Evolutionary conservation across 2,888 invertebrate genomes (phyloP), one percentile per base, ranked within the genome.

Genomic region (Heliconius charithonia): DNA sequence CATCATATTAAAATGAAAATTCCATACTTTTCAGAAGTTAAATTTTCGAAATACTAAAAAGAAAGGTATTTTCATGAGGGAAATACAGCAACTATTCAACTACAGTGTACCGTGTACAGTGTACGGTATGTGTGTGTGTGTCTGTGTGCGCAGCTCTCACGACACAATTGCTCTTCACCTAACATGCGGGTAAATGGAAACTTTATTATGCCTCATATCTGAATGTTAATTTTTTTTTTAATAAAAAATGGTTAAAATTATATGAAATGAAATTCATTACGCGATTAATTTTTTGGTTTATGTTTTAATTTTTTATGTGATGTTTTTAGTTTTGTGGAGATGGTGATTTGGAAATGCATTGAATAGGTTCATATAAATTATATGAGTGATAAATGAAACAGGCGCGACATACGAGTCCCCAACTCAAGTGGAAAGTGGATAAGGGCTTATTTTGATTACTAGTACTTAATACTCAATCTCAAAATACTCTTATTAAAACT

Each of bases 131-230:
- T n/a, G 4, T n/a, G n/a, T 16, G 45, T 45, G 45, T 45, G 45
- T 16, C 4, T 37, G 67, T 67, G n/a, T 67, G 67, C 67, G 19
- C 16, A 67, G 37, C 67, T 41, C 67, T 67, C 67, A 25, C 16
- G 3, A 41, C 41, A 67, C 67, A 67, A 67, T 25, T 41, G 67
- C 67, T 41, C 67, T 67, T 37, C 41, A 67, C 41, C 67, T 67
- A 67, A 67, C 67, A 67, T 67, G 67, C 41, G 67, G 67, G 37
- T 25, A 67, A 67, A 67, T 67, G 67, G 67, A 41, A 67, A 67
- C 37, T 67, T 67, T 37, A 67, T 25, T 67, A 67, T n/a, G 67
- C 37, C 13, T 67, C 10, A 41, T 37, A 37, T 67, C 67, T 25
- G 41, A 37, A 37, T 67, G 37, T 16, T 22, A n/a, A 41, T 41